These are phyloP conservation scores for Perca flavescens DNA, from an alignment of 2,113 vertebrate genomes.

Conservation along the genomic window DNA sequence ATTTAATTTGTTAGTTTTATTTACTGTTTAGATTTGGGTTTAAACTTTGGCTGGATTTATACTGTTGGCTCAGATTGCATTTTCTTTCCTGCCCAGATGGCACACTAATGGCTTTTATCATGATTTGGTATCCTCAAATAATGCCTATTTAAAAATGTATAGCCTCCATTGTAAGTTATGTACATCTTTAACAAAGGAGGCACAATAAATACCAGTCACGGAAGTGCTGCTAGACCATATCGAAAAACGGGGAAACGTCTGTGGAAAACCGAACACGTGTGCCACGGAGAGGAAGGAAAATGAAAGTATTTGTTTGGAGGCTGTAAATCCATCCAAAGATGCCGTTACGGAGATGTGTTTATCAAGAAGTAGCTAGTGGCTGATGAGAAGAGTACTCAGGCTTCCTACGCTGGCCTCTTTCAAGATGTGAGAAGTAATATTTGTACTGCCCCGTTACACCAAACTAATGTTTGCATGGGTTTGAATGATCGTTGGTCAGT, in stretches of 20 bases:
- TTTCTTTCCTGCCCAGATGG: slow-evolving; percentile 6
- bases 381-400: slow-evolving; percentile 11
- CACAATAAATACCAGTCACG: neutral
- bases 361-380: slow-evolving; percentile 18
- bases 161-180: slow-evolving; percentile 6
- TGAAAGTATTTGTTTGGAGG: slow-evolving; percentile 25
- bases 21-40: slow-evolving; percentile 30
- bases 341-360: neutral
- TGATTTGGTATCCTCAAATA: slow-evolving; percentile 2
- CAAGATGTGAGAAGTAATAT: neutral
- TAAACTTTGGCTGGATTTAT: slow-evolving; percentile 28
- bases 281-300: neutral
- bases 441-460: neutral
- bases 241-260: neutral
- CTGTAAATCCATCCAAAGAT: slow-evolving; percentile 13
- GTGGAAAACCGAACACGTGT: neutral
- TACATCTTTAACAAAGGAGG: neutral
- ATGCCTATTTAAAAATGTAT: slow-evolving; percentile 4
- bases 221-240: neutral
- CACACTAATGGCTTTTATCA: neutral
- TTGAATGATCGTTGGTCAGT: neutral
- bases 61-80: neutral
- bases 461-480: neutral
- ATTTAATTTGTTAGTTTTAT: slow-evolving; percentile 23
- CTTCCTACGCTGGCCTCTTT: slow-evolving; percentile 38